Conservation (phyloP, 1,140 invertebrate genomes). For the Whitmania pigra region DNA sequence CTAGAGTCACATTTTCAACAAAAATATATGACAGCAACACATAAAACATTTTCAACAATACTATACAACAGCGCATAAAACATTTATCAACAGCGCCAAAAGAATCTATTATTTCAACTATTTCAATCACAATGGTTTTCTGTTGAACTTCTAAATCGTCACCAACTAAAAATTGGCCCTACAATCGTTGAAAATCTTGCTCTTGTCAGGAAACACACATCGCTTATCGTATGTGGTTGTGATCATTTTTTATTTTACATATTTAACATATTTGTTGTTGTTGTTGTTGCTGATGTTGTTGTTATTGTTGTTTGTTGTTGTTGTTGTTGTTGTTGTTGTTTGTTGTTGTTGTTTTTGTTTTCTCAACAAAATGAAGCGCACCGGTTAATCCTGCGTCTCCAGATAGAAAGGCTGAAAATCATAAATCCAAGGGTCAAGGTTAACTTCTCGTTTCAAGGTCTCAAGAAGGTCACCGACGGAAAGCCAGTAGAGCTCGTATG, state of each 20-base stretch:
- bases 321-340: neutral
- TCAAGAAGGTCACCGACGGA: neutral
- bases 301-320: neutral
- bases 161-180: neutral
- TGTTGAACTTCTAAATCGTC: neutral
- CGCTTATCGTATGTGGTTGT: neutral
- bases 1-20: neutral
- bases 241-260: neutral
- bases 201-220: neutral
- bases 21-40: too few species aligned
- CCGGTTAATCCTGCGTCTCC: too few species aligned
- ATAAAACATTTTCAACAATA: neutral
- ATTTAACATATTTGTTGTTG: neutral
- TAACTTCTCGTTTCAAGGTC: too few species aligned
- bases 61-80: neutral
- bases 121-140: neutral
- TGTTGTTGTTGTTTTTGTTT: neutral
- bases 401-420: too few species aligned
- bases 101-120: neutral
- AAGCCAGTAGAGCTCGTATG: neutral
- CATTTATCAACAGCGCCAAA: neutral
- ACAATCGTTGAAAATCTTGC: neutral
- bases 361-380: too few species aligned
- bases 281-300: neutral
- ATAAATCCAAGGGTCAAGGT: too few species aligned